Evolutionary conservation across 2,888 invertebrate genomes (phyloP).

Genomic region (Campoplex capitator): DNA sequence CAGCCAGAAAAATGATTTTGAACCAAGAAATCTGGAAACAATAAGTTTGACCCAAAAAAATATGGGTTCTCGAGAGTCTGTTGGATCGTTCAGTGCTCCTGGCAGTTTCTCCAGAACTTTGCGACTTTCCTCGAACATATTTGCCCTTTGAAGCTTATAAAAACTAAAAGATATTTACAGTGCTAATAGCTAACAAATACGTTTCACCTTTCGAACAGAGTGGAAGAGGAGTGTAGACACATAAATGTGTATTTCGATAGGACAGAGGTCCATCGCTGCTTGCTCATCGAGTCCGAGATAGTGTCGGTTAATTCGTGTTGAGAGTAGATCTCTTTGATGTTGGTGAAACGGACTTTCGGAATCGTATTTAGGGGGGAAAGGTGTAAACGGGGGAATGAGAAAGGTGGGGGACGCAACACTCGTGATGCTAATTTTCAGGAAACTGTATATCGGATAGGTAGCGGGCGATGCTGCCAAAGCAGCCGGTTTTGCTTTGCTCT

Average conservation of each 20-base stretch:
- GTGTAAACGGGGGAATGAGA: slow-evolving; percentile 7
- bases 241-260: neutral
- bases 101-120: no score
- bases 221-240: neutral
- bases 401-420: slow-evolving; percentile 41
- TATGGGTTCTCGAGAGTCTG: no score
- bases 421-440: slow-evolving; percentile 72
- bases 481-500: slow-evolving; percentile 41
- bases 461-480: slow-evolving; percentile 31
- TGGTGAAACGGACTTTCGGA: slow-evolving; percentile 73
- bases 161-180: neutral
- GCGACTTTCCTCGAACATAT: neutral
- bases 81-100: no score
- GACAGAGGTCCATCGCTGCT: neutral
- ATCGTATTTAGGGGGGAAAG: slow-evolving; percentile 73
- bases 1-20: no score
- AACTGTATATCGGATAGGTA: slow-evolving; percentile 16
- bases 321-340: slow-evolving; percentile 74
- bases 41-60: no score
- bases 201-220: neutral
- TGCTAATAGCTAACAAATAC: neutral
- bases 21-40: no score
- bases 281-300: slow-evolving; percentile 41
- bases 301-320: slow-evolving; percentile 70
- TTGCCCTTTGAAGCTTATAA: neutral